Base-by-base conservation (phyloP, 1,140 invertebrate genomes). In the Aphelinus certus region DNA sequence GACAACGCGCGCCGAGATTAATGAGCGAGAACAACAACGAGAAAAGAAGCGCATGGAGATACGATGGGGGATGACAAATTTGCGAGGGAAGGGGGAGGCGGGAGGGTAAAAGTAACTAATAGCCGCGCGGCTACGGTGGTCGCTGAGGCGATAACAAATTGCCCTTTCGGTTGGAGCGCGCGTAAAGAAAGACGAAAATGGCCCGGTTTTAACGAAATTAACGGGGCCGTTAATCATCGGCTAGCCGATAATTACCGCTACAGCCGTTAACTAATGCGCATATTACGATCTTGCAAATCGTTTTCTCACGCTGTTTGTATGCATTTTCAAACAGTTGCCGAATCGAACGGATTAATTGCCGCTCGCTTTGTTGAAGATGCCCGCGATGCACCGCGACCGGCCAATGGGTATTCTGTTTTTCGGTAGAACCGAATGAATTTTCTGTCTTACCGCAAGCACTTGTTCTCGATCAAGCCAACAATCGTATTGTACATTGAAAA, bases 161-260 rank as follows among this genome's bases (percentile, higher is more conserved):
- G 65, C 72, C 51, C 51, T 68, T 43, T 60, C 2, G n/a, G 45
- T 45, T 45, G 51, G n/a, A 45, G 5, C 55, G 51, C 71, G 63
- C 43, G 60, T 47, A 70, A 71, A 70, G 73, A 71, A 75, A 65
- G 47, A 65, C 56, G 55, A 70, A 65, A 71, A 70, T 75, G 66
- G 67, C 62, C 56, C 51, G 46, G 63, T 57, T 75, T 75, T 75
- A 75, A 70, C 68, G 63, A 75, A 71, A 75, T 70, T 75, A 75
- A 75, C 73, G 68, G 71, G 73, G 68, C 6, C 49, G 68, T 75
- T 71, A 70, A 71, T 75, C 73, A 75, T 60, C 62, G 68, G 43
- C 7, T 60, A 42, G 73, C 68, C 68, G 56, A 75, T 75, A 75
- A 75, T 66, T 75, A 75, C 73, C 10, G 2, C 26, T 47, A 45